Evolutionary conservation across 2,113 vertebrate genomes (phyloP), one percentile per base, ranked within the genome.

Genomic region (Hemiprocne comata): DNA sequence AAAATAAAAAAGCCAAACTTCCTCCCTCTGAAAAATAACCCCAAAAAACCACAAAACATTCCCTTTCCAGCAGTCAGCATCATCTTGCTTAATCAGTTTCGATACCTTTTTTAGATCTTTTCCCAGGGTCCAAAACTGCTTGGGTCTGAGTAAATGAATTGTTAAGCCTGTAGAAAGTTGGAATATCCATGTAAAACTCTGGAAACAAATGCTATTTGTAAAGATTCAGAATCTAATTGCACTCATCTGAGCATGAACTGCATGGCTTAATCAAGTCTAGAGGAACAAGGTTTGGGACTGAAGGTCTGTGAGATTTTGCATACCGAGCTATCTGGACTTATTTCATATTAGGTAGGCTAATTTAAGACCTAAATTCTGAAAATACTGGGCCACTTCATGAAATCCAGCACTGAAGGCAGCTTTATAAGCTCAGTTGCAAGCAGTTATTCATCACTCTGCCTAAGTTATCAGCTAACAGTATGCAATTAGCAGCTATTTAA

Each of bases 11-110:
- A 44, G 17, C 42, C 12, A 44, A 46, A 60, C 1, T 14, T 40
- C 1, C 5, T 1, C 3, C 7, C 29, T 51, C 46, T 48, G 46
- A 48, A 48, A 25, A 3, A 4, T 11, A 25, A 17, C 9, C 13
- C 10, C 13, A 3, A 25, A 33, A 42, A 62, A 5, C 8, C 26
- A 19, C 6, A 3, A 0, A 44, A 28, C 3, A 7, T 42, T 50
- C 14, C 14, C 10, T 53, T 31, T 70, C 14, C 19, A 50, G 14
- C 33, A 38, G 11, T 20, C 11, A 23, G 2, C 38, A 38, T 17
- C 0, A 12, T 40, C 16, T n/a, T 46, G 10, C 5, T 0, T 62
- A 34, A 11, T 13, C 7, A 40, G 9, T 11, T 88, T 38, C 40
- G 10, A 48, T 29, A 42, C 60, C 2, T 1, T 5, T 90, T 73